Evolutionary conservation across 2,113 vertebrate species (phyloP), one percentile per base, ranked within the genome.

Genomic region (Thunnus thynnus): DNA sequence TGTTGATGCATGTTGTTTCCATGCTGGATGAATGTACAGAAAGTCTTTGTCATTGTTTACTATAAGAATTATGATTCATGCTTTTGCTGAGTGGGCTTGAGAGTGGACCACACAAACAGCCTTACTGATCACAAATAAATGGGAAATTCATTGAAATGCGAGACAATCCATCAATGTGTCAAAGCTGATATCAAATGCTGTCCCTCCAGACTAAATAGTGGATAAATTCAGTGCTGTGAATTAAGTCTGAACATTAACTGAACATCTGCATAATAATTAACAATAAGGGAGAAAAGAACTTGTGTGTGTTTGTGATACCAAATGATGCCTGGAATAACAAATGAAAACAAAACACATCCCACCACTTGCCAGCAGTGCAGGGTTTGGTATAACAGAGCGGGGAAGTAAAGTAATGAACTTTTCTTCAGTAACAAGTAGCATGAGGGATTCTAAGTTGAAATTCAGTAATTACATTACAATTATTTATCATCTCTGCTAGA

Each of bases 31-130:
- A 86, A 87, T 61, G 73, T 73, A 80, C 78, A 86, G 54, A 73
- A 74, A 80, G 61, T 68, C 68, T 82, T 86, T 85, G 85, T 89
- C 83, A 84, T 67, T 74, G 80, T 91, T 89, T 87, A 87, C 72
- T 67, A 70, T 41, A 41, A 46, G 54, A 80, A 83, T 67, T 52
- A 80, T 84, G 83, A 90, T 84, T 85, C 82, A 89, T 78, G 63
- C 25, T 17, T 80, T 71, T 48, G 10, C 51, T 64, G 80, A 89
- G 86, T 84, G 76, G 77, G 76, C 32, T 13, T 68, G n/a, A 82
- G 32, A 80, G 57, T 16, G 60, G 80, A 76, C 72, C 73, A 51
- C 71, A 58, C 52, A 61, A 7, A 55, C 83, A 69, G 32, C 32
- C 50, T 27, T 20, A 77, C 62, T 77, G 50, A 61, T 68, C 27